phyloP scores from a whole-genome alignment of 2,888 invertebrate species.

The Lasius fuliginosus region DNA sequence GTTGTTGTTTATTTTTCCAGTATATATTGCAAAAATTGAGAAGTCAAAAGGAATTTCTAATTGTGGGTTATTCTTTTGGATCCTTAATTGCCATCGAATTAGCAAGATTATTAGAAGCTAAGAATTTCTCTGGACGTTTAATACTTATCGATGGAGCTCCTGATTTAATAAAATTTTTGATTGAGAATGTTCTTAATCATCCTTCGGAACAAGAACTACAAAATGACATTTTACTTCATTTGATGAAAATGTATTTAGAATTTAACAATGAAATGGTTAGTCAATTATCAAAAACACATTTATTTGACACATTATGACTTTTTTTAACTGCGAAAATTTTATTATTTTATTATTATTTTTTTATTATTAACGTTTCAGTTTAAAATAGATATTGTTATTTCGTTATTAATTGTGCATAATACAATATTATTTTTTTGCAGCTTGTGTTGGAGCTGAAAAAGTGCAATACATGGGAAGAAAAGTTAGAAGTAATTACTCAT shows the following conservation, averaged over 20 bases:
- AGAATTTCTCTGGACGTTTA: background rate
- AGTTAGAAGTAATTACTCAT: constrained; percentile 6
- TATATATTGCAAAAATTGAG: background rate
- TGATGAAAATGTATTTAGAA: background rate
- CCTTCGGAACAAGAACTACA: background rate
- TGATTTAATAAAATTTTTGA: background rate
- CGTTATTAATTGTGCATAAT: no score
- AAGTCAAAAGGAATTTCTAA: background rate
- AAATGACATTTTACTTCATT: background rate
- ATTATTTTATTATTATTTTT: no score
- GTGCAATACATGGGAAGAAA: background rate
- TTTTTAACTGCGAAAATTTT: background rate
- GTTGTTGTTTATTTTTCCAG: background rate
- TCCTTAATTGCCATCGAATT: constrained; percentile 1
- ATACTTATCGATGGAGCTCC: constrained; percentile 27
- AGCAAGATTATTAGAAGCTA: constrained; percentile 2
- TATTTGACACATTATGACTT: background rate
- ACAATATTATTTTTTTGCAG: background rate
- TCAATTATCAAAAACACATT: background rate
- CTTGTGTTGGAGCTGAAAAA: background rate
- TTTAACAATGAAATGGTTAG: background rate
- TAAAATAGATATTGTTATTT: background rate
- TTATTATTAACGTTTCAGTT: no score
- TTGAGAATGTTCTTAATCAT: background rate
- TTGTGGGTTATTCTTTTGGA: constrained; percentile 28